Percentiles rank a stretch among this genome's conserved stretches.
Conservation (phyloP, 2,888 invertebrate genomes). For the Drosophila phalerata region DNA sequence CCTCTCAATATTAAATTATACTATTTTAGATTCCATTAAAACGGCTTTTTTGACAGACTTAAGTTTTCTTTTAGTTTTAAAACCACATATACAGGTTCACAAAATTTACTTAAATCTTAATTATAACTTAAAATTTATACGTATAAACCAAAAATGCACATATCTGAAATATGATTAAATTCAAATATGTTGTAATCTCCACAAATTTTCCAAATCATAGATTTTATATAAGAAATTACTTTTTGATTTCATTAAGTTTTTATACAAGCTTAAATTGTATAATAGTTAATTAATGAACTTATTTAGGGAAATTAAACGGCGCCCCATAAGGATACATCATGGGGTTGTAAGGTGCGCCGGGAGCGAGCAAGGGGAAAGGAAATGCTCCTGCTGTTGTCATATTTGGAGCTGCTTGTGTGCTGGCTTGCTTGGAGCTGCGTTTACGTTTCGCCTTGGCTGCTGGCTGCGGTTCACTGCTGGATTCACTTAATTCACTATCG, state of each 20-base stretch:
- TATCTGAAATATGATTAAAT: neutral
- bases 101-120: neutral
- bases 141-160: neutral
- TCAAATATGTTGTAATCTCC: constrained; percentile 5
- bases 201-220: constrained; percentile 6
- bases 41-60: no score
- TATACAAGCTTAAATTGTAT: constrained; percentile 33
- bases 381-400: constrained; percentile 49
- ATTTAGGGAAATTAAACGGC: constrained; percentile 64
- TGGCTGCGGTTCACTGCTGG: constrained; percentile 52
- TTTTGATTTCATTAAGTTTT: constrained; percentile 3
- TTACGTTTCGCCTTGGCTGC: constrained; percentile 62
- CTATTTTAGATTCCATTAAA: neutral
- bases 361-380: constrained; percentile 64
- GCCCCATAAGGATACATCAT: constrained; percentile 70
- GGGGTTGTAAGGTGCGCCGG: constrained; percentile 63
- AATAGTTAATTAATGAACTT: constrained; percentile 14
- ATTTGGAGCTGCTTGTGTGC: constrained; percentile 5
- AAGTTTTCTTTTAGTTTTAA: no score
- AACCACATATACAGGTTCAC: no score
- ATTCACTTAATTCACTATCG: constrained; percentile 60
- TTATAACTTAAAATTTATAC: constrained; percentile 5
- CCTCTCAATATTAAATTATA: no score
- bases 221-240: constrained; percentile 6
- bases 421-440: constrained; percentile 50